These are phyloP conservation scores for Takifugu ocellatus DNA, from an alignment of 2,797 vertebrate species.

Conservation along the genomic window DNA sequence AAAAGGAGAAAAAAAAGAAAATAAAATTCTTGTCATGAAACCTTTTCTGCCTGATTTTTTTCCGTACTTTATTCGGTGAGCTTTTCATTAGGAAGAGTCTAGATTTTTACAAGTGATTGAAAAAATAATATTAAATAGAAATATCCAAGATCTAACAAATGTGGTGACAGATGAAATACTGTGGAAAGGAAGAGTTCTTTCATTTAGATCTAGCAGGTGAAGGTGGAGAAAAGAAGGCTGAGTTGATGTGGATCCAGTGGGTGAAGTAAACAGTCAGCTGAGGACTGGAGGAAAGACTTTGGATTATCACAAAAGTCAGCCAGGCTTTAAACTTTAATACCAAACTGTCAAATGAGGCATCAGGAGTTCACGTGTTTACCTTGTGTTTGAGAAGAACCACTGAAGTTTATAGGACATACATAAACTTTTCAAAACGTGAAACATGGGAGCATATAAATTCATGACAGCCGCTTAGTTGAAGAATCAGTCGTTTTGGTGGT, in stretches of 20 bases:
- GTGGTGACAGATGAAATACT: background rate
- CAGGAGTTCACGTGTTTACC: background rate
- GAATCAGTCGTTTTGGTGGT: too few relatives aligned
- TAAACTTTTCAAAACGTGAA: background rate
- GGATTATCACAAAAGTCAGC: background rate
- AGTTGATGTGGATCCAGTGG: background rate
- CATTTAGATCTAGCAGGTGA: constrained; percentile 11
- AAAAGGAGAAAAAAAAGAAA: constrained; percentile 69
- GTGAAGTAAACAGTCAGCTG: background rate
- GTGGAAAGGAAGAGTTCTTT: constrained; percentile 22
- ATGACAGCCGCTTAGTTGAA: too few relatives aligned
- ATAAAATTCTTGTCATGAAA: constrained; percentile 77
- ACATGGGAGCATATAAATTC: too few relatives aligned
- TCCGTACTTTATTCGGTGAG: background rate
- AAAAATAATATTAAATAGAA: too few relatives aligned
- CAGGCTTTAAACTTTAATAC: background rate
- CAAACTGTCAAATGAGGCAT: background rate
- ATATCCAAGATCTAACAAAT: constrained; percentile 13
- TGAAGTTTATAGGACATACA: background rate
- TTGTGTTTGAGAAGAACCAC: background rate
- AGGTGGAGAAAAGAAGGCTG: constrained; percentile 7
- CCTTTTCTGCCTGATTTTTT: constrained; percentile 50
- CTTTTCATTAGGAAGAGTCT: too few relatives aligned
- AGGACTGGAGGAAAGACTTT: background rate
- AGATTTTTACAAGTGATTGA: too few relatives aligned